Conservation (phyloP, 2,113 vertebrate genomes). For the Catagonus wagneri region DNA sequence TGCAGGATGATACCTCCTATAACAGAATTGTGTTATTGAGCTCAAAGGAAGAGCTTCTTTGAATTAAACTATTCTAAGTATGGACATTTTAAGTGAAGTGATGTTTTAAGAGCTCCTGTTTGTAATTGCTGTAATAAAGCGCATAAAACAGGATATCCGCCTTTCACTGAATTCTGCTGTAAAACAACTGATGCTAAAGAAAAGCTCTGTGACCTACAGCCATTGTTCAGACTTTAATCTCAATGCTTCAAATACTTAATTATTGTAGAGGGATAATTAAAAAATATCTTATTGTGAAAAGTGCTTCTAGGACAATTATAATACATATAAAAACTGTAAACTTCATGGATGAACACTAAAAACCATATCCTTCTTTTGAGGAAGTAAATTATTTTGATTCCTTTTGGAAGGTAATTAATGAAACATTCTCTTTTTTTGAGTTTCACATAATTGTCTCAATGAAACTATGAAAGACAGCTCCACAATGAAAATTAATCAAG, state of each 20-base stretch:
- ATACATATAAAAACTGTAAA: neutral
- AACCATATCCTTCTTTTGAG: neutral
- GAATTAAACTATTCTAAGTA: conserved; percentile 19
- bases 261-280: conserved; percentile 16
- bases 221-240: neutral
- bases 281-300: conserved; percentile 6
- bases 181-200: neutral
- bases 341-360: conserved; percentile 5
- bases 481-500: conserved; percentile 53
- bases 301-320: neutral
- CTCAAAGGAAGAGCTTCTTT: neutral
- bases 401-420: conserved; percentile 34
- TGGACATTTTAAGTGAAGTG: conserved; percentile 3
- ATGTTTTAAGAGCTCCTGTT: neutral
- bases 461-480: conserved; percentile 31
- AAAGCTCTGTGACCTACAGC: neutral
- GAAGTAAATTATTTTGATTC: conserved; percentile 52
- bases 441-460: neutral
- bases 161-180: neutral
- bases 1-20: neutral
- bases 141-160: neutral
- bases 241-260: neutral
- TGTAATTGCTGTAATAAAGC: conserved; percentile 37
- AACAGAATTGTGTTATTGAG: neutral
- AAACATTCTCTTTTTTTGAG: neutral